Evolutionary conservation across 2,113 vertebrate genomes (phyloP).

Genomic region (Excalfactoria chinensis): DNA sequence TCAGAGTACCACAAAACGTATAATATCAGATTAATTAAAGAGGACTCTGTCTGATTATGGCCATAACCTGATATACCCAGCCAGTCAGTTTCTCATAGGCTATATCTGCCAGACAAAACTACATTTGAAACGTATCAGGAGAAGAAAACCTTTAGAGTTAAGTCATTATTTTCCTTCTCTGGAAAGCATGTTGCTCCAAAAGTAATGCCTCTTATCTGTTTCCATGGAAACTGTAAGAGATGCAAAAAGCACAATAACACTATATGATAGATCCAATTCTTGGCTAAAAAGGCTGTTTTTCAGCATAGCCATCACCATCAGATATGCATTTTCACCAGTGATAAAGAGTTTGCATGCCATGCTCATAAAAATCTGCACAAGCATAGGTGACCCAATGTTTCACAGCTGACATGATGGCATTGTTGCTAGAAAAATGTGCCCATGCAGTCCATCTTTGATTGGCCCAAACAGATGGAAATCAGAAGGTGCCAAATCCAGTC

Average conservation of each 20-base stretch:
- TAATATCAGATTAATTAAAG: constrained; percentile 53
- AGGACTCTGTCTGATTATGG: constrained; percentile 12
- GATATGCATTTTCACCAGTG: neutral
- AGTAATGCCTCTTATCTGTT: neutral
- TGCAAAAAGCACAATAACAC: neutral
- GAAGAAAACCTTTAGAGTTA: neutral
- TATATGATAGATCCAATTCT: neutral
- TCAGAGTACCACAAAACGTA: constrained; percentile 21
- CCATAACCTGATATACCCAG: neutral
- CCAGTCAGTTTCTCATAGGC: constrained; percentile 17
- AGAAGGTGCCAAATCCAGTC: neutral
- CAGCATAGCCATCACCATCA: neutral
- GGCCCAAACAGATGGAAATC: neutral
- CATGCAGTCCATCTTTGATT: neutral
- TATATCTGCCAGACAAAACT: constrained; percentile 38
- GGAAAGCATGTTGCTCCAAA: neutral
- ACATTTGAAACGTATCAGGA: neutral
- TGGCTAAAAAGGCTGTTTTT: neutral
- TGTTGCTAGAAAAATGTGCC: neutral
- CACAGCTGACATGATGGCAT: neutral
- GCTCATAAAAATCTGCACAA: neutral
- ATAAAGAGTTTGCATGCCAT: neutral
- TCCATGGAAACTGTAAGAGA: neutral
- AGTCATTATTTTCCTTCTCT: neutral
- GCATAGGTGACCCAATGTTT: neutral